Percentiles rank a stretch among this genome's conserved stretches.
phyloP scores from a whole-genome alignment of 1,140 invertebrate species.

The Drosophila prosaltans region DNA sequence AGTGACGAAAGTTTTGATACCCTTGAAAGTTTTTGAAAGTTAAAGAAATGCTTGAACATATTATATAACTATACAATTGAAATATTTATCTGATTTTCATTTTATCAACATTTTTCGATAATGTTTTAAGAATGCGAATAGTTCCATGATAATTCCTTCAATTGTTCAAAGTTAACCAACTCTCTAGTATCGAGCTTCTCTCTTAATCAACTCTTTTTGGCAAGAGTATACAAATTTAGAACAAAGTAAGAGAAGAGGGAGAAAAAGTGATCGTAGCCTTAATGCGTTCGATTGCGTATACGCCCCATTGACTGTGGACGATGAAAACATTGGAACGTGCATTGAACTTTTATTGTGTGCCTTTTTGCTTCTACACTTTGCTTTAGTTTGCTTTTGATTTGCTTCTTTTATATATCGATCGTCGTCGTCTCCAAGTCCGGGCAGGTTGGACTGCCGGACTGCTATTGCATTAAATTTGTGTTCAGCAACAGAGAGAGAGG shows the following conservation, averaged over 20 bases:
- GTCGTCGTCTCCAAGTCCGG: constrained; percentile 45
- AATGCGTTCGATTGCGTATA: constrained; percentile 78
- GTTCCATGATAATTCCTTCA: too few species aligned
- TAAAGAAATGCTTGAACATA: too few species aligned
- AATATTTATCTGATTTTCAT: too few species aligned
- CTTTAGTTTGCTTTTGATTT: constrained; percentile 49
- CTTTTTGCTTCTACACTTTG: constrained; percentile 15
- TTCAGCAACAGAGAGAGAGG: constrained; percentile 42
- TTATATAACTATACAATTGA: too few species aligned
- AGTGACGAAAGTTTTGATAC: background rate
- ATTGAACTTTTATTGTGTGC: constrained; percentile 65
- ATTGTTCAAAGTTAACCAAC: too few species aligned
- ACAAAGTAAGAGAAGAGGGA: background rate
- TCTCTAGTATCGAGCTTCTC: too few species aligned
- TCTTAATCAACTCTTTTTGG: background rate
- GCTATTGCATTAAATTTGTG: constrained; percentile 73
- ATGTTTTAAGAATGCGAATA: too few species aligned
- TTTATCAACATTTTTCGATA: too few species aligned
- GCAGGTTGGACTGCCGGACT: constrained; percentile 30
- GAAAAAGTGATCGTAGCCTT: constrained; percentile 41
- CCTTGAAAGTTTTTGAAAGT: background rate
- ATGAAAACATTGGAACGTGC: constrained; percentile 45
- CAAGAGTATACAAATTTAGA: background rate
- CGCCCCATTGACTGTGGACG: constrained; percentile 59
- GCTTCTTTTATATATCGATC: constrained; percentile 58